These are phyloP conservation scores for Oligia fasciuncula DNA, from an alignment of 2,888 invertebrate species.

Conservation along the genomic window DNA sequence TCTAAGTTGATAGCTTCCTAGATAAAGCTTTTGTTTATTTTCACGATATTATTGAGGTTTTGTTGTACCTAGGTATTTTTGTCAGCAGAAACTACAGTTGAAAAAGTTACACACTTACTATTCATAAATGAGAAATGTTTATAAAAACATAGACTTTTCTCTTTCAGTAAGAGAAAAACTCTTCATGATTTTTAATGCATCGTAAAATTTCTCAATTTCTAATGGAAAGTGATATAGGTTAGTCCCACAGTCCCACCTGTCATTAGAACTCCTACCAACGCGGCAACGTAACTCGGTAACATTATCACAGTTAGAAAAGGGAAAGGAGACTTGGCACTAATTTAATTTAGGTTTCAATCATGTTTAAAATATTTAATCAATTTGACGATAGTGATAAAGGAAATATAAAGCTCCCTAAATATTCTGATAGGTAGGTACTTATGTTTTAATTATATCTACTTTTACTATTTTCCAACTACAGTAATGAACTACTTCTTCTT, in stretches of 20 bases:
- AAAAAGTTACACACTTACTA: background rate
- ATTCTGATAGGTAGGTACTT: background rate
- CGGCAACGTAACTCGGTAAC: slow-evolving; percentile 11
- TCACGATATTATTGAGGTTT: background rate
- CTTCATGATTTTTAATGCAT: background rate
- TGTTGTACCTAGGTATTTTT: background rate
- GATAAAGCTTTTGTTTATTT: slow-evolving; percentile 1
- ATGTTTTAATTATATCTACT: background rate
- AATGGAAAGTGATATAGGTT: slow-evolving; percentile 1
- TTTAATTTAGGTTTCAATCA: background rate
- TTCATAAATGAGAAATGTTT: background rate
- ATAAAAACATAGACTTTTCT: background rate
- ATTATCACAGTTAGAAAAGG: slow-evolving; percentile 40
- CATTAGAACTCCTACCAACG: slow-evolving; percentile 24
- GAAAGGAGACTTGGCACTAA: slow-evolving; percentile 29
- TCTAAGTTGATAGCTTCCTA: background rate
- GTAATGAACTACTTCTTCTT: background rate
- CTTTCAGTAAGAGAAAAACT: background rate
- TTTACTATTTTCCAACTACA: background rate
- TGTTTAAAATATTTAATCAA: background rate
- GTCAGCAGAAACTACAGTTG: background rate
- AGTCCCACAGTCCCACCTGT: background rate
- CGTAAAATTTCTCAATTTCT: background rate
- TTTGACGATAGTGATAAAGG: background rate
- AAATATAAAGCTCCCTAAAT: background rate